Conservation (phyloP, 2,888 invertebrate species). For the Pristionchus entomophagus region DNA sequence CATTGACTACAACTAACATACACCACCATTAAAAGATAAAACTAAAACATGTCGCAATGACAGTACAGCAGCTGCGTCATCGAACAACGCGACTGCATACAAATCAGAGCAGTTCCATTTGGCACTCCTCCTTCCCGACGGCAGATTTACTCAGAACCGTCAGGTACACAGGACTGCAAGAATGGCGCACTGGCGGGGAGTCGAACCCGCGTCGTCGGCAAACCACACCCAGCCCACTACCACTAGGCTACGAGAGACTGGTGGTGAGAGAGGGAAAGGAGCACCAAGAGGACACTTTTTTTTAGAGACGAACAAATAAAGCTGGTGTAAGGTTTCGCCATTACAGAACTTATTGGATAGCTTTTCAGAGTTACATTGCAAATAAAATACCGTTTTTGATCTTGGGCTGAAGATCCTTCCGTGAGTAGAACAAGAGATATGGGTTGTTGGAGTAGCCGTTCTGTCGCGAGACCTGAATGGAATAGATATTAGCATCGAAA, state of each 20-base stretch:
- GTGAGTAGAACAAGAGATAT: conserved; percentile 42
- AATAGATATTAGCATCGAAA: neutral
- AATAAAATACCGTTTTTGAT: neutral
- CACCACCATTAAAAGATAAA: neutral
- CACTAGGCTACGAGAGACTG: conserved; percentile 26
- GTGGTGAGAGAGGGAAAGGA: neutral
- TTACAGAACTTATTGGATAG: too few relatives aligned
- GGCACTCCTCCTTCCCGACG: conserved; percentile 43
- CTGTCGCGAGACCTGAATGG: neutral
- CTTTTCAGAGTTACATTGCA: neutral
- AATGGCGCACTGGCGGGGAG: conserved; percentile 1
- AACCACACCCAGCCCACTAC: neutral
- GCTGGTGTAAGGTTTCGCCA: neutral
- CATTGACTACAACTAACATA: neutral
- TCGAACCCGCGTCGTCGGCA: conserved; percentile 13
- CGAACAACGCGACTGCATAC: conserved; percentile 12
- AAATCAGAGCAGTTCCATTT: conserved; percentile 35
- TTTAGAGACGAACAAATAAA: too few relatives aligned
- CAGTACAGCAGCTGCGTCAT: conserved; percentile 30
- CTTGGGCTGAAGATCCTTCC: conserved; percentile 29
- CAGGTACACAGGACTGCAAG: conserved; percentile 47
- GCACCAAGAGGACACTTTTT: neutral
- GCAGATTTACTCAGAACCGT: conserved; percentile 24
- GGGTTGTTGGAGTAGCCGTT: neutral
- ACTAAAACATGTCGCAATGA: conserved; percentile 19